phyloP scores from a whole-genome alignment of 2,888 invertebrate genomes.

The Omphaloscelis lunosa region DNA sequence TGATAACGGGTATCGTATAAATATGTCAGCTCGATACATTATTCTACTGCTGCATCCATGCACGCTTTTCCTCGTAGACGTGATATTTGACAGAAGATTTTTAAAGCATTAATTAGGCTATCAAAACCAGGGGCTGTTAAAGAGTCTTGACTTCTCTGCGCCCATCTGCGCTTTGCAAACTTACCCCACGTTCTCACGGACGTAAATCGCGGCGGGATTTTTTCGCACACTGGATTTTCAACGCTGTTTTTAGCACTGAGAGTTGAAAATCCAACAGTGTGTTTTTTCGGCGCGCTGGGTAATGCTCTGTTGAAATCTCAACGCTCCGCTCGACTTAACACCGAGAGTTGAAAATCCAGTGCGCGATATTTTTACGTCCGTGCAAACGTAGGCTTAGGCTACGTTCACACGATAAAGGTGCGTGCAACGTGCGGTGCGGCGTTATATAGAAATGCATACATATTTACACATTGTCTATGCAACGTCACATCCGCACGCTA shows the following conservation, averaged over 20 bases:
- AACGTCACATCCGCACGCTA: slow-evolving; percentile 1
- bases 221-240: too few relatives aligned
- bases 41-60: not conserved
- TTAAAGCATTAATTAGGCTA: not conserved
- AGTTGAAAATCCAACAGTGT: too few relatives aligned
- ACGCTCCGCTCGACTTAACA: too few relatives aligned
- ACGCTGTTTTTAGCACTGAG: too few relatives aligned
- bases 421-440: not conserved
- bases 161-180: not conserved
- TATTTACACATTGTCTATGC: not conserved
- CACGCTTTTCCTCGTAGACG: not conserved
- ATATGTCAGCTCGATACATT: not conserved
- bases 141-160: not conserved
- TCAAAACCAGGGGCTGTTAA: not conserved
- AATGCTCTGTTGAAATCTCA: too few relatives aligned
- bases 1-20: not conserved
- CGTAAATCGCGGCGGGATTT: too few relatives aligned
- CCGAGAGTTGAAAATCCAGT: too few relatives aligned
- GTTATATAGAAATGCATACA: not conserved
- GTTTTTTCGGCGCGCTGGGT: too few relatives aligned
- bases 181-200: not conserved
- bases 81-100: not conserved
- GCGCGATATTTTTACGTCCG: too few relatives aligned
- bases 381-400: not conserved
- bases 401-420: not conserved